These are phyloP conservation scores for Chrysolina oricalcia DNA, from an alignment of 2,888 invertebrate species.

Conservation along the genomic window DNA sequence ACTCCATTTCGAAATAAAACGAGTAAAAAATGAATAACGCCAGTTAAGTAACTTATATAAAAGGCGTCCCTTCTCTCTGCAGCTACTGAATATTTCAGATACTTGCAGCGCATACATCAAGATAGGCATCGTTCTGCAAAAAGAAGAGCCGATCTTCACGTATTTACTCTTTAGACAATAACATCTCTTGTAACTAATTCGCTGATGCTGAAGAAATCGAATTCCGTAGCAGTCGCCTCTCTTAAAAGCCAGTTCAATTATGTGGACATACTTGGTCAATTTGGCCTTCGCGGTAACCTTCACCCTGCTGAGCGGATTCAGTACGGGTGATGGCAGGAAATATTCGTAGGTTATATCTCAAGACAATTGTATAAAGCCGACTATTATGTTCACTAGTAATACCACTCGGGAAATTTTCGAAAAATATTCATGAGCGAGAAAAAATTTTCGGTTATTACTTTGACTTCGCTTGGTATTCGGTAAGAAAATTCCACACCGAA, in stretches of 20 bases:
- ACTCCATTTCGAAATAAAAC: conserved; percentile 5
- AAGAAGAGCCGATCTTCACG: conserved; percentile 21
- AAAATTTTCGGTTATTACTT: too few relatives aligned
- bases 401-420: too few relatives aligned
- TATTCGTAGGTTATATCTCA: too few relatives aligned
- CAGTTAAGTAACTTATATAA: conserved; percentile 13
- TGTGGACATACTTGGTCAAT: conserved; percentile 49
- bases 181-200: conserved; percentile 27
- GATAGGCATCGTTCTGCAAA: conserved; percentile 28
- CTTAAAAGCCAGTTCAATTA: conserved; percentile 52
- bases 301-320: conserved; percentile 43
- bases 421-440: too few relatives aligned
- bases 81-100: conserved; percentile 17
- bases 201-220: conserved; percentile 38
- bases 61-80: conserved; percentile 6
- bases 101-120: conserved; percentile 4
- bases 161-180: conserved; percentile 27
- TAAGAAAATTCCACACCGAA: too few relatives aligned
- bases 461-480: too few relatives aligned
- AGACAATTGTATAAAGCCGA: too few relatives aligned
- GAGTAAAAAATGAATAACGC: neutral
- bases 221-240: conserved; percentile 41
- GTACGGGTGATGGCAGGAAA: conserved; percentile 27
- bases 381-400: too few relatives aligned
- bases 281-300: conserved; percentile 49